These are phyloP conservation scores for Apotomis betuletana DNA, from an alignment of 2,888 invertebrate species.

Conservation along the genomic window DNA sequence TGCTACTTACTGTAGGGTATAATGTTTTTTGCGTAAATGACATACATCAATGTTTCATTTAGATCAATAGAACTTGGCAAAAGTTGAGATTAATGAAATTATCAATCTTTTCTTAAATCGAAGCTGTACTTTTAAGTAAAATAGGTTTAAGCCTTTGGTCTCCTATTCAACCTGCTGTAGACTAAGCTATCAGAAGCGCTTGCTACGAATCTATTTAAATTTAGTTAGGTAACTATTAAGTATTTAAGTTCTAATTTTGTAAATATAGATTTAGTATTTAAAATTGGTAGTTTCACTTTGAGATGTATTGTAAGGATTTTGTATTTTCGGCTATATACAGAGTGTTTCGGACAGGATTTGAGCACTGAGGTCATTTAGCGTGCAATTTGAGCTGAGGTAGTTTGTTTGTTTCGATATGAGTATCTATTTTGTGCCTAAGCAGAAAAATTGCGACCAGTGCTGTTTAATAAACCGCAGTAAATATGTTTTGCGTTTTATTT, in stretches of 20 bases:
- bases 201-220: constrained; percentile 69
- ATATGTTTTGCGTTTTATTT: constrained; percentile 47
- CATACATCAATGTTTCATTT: constrained; percentile 20
- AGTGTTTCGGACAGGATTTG: constrained; percentile 56
- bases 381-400: constrained; percentile 43
- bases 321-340: constrained; percentile 54
- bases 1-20: constrained; percentile 21
- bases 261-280: constrained; percentile 81
- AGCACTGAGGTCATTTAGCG: constrained; percentile 53
- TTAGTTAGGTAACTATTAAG: constrained; percentile 60
- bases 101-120: background rate
- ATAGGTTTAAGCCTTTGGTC: constrained; percentile 53
- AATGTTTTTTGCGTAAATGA: background rate
- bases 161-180: constrained; percentile 29
- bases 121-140: constrained; percentile 15
- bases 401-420: constrained; percentile 12
- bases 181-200: constrained; percentile 65
- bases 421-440: constrained; percentile 28
- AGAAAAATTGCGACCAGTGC: constrained; percentile 62
- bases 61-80: constrained; percentile 1
- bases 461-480: constrained; percentile 71
- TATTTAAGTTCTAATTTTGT: constrained; percentile 70
- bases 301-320: constrained; percentile 51
- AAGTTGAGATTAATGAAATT: background rate
- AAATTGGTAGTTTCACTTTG: constrained; percentile 76